Conservation (phyloP, 37 sponge, comb jelly and placozoan species). For the Diacarnus erythraeanus region DNA sequence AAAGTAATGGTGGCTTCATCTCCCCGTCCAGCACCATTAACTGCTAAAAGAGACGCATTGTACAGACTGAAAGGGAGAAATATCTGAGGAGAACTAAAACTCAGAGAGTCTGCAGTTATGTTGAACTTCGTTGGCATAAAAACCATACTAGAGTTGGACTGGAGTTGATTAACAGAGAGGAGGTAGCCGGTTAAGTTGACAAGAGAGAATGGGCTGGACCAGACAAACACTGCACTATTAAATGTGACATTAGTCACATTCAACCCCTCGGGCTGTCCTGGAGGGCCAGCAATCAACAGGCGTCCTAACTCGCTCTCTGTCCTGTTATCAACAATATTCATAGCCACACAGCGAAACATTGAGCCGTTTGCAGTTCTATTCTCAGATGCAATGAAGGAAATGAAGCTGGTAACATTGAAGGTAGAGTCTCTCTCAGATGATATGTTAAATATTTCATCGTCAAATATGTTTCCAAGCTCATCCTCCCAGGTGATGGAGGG, state of each 20-base stretch:
- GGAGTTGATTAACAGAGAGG: neutral
- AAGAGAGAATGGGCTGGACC: slow-evolving; percentile 14
- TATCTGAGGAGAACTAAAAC: neutral
- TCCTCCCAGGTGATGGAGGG: slow-evolving; percentile 37
- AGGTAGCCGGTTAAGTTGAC: slow-evolving; percentile 18
- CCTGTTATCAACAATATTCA: slow-evolving; percentile 1
- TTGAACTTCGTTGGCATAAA: neutral
- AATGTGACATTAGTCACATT: slow-evolving; percentile 5
- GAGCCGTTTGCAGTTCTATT: neutral
- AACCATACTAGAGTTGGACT: neutral
- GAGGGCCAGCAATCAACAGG: slow-evolving; percentile 1
- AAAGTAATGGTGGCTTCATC: neutral
- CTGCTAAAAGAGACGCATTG: neutral
- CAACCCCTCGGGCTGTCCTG: neutral
- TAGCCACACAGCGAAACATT: slow-evolving; percentile 16
- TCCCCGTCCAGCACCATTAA: slow-evolving; percentile 11
- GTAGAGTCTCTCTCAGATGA: neutral
- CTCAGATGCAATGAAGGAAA: slow-evolving; percentile 1
- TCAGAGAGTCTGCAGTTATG: neutral
- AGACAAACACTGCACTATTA: neutral
- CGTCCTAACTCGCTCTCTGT: neutral
- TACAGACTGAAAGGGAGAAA: slow-evolving; percentile 7
- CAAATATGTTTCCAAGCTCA: neutral
- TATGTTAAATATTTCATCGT: slow-evolving; percentile 3
- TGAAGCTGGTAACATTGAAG: neutral